Conservation (phyloP, 2,888 invertebrate genomes). For the Thelaira solivaga region DNA sequence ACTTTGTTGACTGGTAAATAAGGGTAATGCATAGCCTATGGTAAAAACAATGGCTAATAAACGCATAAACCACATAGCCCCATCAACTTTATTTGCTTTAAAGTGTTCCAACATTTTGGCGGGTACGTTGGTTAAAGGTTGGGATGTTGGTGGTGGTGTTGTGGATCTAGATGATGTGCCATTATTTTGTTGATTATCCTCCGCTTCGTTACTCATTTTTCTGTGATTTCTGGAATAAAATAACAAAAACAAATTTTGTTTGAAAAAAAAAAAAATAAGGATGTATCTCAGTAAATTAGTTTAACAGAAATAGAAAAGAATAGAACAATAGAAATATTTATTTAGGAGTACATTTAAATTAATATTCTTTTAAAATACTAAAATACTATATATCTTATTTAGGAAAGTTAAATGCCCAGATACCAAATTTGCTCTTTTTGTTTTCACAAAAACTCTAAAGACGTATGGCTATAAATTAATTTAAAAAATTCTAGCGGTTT, state of each 20-base stretch:
- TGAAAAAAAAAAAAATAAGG: neutral
- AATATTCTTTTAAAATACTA: no score
- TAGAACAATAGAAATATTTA: no score
- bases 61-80: constrained; percentile 91
- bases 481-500: no score
- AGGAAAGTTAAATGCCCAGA: no score
- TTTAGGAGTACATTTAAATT: no score
- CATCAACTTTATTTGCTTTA: constrained; percentile 89
- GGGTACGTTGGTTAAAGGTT: constrained; percentile 66
- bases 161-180: constrained; percentile 54
- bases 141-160: constrained; percentile 60
- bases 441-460: no score
- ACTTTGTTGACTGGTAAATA: constrained; percentile 88
- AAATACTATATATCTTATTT: no score
- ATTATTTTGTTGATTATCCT: constrained; percentile 64
- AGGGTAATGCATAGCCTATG: constrained; percentile 89
- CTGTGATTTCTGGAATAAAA: constrained; percentile 44
- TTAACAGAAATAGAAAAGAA: no score
- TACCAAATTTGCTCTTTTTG: no score
- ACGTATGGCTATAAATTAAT: no score
- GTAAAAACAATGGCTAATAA: constrained; percentile 90
- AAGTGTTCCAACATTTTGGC: constrained; percentile 83
- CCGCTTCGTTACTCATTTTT: constrained; percentile 69
- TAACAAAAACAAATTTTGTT: neutral
- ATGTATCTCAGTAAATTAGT: no score